Conservation (phyloP, 1,140 invertebrate species). For the Chrysomallon squamiferum region DNA sequence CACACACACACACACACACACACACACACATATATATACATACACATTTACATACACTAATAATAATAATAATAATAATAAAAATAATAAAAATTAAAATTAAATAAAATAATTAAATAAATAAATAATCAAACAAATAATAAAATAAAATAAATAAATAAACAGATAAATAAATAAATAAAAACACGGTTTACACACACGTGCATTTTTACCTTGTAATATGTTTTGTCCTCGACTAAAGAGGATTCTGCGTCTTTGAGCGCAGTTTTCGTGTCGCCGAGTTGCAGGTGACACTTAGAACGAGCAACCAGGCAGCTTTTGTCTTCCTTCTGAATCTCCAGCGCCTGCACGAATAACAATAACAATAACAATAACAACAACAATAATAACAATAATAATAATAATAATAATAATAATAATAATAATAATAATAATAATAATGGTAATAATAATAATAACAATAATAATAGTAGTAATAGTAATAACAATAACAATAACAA, state of each 20-base stretch:
- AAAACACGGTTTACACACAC: too few relatives aligned
- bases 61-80: too few relatives aligned
- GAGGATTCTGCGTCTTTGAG: constrained; percentile 85
- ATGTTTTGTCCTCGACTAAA: constrained; percentile 77
- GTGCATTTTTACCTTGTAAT: constrained; percentile 72
- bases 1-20: too few relatives aligned
- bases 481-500: not conserved
- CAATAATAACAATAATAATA: not conserved
- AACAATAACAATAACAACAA: not conserved
- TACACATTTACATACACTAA: too few relatives aligned
- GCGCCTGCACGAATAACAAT: constrained; percentile 41
- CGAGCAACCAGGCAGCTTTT: constrained; percentile 78
- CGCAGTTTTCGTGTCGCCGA: constrained; percentile 83
- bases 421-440: not conserved
- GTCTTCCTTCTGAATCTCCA: constrained; percentile 48
- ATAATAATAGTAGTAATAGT: too few relatives aligned
- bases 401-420: not conserved
- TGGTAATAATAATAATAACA: too few relatives aligned
- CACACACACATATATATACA: too few relatives aligned
- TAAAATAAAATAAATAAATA: too few relatives aligned
- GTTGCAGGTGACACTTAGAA: constrained; percentile 85
- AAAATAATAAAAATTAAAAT: too few relatives aligned
- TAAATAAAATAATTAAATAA: too few relatives aligned
- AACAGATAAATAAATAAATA: too few relatives aligned
- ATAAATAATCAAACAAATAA: too few relatives aligned